phyloP scores from a whole-genome alignment of 2,113 vertebrate genomes.

The Glareola pratincola region DNA sequence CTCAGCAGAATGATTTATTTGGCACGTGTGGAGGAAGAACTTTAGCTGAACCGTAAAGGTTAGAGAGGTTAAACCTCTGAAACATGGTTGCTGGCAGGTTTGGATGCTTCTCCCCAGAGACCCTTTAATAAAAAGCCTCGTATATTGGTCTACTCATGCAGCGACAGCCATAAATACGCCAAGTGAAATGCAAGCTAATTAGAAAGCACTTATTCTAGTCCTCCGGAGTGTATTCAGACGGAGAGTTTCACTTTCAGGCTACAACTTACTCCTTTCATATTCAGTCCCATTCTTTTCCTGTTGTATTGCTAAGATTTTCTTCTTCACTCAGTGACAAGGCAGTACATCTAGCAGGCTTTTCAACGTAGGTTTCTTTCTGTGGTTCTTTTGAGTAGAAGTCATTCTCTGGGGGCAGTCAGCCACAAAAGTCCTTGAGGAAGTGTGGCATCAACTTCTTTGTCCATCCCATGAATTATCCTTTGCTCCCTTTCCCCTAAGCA shows the following conservation, averaged over 20 bases:
- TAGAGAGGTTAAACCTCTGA: constrained; percentile 7
- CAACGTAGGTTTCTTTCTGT: neutral
- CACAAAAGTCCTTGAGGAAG: neutral
- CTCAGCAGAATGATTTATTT: neutral
- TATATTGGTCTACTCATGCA: neutral
- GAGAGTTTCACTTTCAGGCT: neutral
- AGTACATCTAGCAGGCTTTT: neutral
- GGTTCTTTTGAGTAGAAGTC: neutral
- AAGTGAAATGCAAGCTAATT: constrained; percentile 34
- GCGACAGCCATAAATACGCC: neutral
- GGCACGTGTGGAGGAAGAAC: neutral
- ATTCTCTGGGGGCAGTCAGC: neutral
- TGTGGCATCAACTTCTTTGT: neutral
- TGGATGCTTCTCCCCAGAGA: neutral
- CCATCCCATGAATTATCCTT: neutral
- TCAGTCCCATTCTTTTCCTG: neutral
- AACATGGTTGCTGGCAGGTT: constrained; percentile 14
- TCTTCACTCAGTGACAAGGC: neutral
- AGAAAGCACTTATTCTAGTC: constrained; percentile 12
- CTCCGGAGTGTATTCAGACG: constrained; percentile 7
- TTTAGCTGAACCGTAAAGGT: constrained; percentile 16
- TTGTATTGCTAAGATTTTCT: neutral
- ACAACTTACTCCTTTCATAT: neutral
- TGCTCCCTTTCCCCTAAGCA: neutral
- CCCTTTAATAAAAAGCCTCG: neutral